Conservation (phyloP, 1,140 invertebrate genomes). For the Formica exsecta region DNA sequence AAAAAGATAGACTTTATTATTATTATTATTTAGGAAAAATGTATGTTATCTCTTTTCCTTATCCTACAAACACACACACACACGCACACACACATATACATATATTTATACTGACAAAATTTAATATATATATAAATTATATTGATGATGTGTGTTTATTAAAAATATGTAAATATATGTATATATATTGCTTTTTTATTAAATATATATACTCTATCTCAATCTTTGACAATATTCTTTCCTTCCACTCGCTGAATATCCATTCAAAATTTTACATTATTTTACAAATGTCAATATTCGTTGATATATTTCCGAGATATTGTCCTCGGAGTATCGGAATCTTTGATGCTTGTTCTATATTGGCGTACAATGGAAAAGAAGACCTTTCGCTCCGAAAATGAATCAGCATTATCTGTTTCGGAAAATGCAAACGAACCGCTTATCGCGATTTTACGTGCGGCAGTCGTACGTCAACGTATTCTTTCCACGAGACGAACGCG, state of each 20-base stretch:
- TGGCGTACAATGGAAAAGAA: slow-evolving; percentile 1
- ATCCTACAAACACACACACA: no score
- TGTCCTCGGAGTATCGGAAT: neutral
- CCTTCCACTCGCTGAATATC: neutral
- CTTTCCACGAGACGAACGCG: slow-evolving; percentile 32
- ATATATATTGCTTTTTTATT: no score
- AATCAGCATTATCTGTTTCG: slow-evolving; percentile 54
- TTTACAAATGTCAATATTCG: neutral
- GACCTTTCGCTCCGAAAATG: slow-evolving; percentile 34
- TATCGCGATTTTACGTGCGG: slow-evolving; percentile 46
- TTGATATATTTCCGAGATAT: neutral
- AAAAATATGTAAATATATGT: no score
- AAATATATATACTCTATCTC: no score
- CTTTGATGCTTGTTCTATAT: neutral
- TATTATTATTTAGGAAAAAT: no score
- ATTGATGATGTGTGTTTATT: no score
- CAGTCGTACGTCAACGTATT: slow-evolving; percentile 44
- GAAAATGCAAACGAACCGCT: slow-evolving; percentile 52
- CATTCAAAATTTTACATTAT: neutral
- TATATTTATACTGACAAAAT: no score
- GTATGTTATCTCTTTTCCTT: no score
- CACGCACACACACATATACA: no score
- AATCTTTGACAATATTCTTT: no score
- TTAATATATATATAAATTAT: no score
- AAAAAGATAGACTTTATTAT: neutral